phyloP scores from a whole-genome alignment of 2,888 invertebrate species.

The Sesia apiformis region DNA sequence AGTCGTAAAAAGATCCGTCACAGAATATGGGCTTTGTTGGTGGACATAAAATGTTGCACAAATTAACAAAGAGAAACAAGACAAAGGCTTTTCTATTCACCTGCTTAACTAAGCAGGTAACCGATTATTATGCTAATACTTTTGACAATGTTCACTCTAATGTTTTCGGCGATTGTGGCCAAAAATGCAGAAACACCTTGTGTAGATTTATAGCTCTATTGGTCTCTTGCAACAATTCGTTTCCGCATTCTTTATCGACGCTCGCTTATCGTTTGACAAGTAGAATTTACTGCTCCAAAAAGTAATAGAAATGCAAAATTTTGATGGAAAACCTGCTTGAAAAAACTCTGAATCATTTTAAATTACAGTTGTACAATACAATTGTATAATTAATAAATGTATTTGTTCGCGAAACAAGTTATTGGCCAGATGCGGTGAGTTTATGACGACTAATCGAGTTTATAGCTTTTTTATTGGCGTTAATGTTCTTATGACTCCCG shows the following conservation, averaged over 20 bases:
- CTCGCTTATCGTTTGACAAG: slow-evolving; percentile 59
- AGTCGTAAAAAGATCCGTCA: slow-evolving; percentile 32
- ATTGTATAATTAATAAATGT: slow-evolving; percentile 43
- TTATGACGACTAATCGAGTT: slow-evolving; percentile 71
- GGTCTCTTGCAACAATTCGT: slow-evolving; percentile 63
- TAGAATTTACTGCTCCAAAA: slow-evolving; percentile 42
- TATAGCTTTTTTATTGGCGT: slow-evolving; percentile 73
- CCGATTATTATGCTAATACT: slow-evolving; percentile 65
- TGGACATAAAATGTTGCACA: slow-evolving; percentile 42
- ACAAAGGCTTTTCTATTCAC: slow-evolving; percentile 48
- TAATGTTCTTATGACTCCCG: slow-evolving; percentile 67
- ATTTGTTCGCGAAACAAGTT: slow-evolving; percentile 62
- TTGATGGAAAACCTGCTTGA: background rate
- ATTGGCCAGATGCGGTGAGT: slow-evolving; percentile 68
- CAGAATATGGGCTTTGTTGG: slow-evolving; percentile 25
- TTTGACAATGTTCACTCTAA: slow-evolving; percentile 53
- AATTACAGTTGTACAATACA: slow-evolving; percentile 1
- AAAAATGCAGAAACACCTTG: slow-evolving; percentile 61
- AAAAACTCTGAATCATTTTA: background rate
- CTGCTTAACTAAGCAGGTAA: slow-evolving; percentile 61
- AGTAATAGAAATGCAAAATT: slow-evolving; percentile 7
- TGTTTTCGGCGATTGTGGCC: slow-evolving; percentile 68
- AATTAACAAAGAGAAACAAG: slow-evolving; percentile 40
- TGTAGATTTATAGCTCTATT: slow-evolving; percentile 65
- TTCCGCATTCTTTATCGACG: slow-evolving; percentile 71